phyloP scores from a whole-genome alignment of 2,113 vertebrate species.

The Trogon surrucura region DNA sequence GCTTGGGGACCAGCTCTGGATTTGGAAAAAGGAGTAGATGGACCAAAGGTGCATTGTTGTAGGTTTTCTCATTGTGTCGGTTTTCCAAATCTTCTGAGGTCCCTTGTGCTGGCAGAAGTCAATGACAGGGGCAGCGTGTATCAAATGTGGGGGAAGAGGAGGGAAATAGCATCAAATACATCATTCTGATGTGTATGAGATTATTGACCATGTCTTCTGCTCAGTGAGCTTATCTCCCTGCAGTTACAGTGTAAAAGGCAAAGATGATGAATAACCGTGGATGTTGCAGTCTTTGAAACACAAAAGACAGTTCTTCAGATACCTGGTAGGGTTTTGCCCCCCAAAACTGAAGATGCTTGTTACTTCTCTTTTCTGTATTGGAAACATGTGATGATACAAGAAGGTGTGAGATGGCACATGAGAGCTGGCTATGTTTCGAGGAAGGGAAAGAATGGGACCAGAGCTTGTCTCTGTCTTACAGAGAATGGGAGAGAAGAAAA shows the following conservation, averaged over 20 bases:
- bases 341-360: not conserved
- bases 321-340: not conserved
- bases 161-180: not conserved
- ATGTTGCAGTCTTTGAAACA: not conserved
- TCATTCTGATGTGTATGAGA: not conserved
- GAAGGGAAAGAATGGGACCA: not conserved
- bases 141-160: not conserved
- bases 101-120: not conserved
- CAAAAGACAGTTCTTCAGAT: not conserved
- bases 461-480: not conserved
- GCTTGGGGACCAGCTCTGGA: not conserved
- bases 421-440: not conserved
- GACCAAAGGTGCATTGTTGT: accelerated
- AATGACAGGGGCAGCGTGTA: accelerated
- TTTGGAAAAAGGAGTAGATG: not conserved
- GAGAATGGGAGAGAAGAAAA: not conserved
- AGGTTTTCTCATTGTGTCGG: not conserved
- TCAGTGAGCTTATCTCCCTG: not conserved
- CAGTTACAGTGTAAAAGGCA: not conserved
- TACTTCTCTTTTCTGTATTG: not conserved
- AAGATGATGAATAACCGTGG: not conserved
- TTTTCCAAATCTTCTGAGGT: not conserved
- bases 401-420: not conserved
- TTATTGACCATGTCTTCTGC: not conserved
- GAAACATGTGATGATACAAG: not conserved